A percentile compares a stretch with the other conserved stretches of the same genome.
Evolutionary conservation across 2,797 vertebrate genomes (phyloP).

Genomic region (Notolepis coatsorum): DNA sequence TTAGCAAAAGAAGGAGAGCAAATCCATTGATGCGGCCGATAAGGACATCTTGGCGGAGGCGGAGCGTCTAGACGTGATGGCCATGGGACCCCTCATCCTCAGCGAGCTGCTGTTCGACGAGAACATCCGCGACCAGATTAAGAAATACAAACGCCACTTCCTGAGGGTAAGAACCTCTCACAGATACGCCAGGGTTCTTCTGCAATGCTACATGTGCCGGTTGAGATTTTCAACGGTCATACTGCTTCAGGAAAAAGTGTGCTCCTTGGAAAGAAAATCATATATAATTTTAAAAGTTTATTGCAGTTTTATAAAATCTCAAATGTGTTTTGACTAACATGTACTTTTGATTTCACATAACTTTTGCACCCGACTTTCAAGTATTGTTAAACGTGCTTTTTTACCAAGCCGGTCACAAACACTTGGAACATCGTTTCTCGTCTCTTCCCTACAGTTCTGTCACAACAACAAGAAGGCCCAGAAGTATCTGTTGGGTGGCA

Average conservation of each 20-base stretch:
- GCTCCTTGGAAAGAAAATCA: too few species aligned
- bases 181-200: too few species aligned
- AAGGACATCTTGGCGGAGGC: slow-evolving; percentile 97
- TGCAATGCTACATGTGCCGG: too few species aligned
- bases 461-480: slow-evolving; percentile 97
- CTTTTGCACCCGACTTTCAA: too few species aligned
- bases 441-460: slow-evolving; percentile 85
- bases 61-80: slow-evolving; percentile 94
- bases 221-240: too few species aligned
- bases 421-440: background rate
- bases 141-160: slow-evolving; percentile 96
- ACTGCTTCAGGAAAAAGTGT: too few species aligned
- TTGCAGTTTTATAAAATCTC: too few species aligned
- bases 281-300: too few species aligned
- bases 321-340: too few species aligned
- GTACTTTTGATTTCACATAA: too few species aligned
- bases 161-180: slow-evolving; percentile 93
- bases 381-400: too few species aligned
- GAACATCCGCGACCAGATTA: slow-evolving; percentile 96
- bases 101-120: slow-evolving; percentile 96
- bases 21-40: slow-evolving; percentile 88
- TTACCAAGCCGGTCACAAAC: background rate
- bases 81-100: slow-evolving; percentile 95
- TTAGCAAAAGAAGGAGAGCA: slow-evolving; percentile 94
- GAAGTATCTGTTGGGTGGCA: slow-evolving; percentile 93